phyloP scores from a whole-genome alignment of 2,113 vertebrate species.

The Sterrhoptilus dennistouni region DNA sequence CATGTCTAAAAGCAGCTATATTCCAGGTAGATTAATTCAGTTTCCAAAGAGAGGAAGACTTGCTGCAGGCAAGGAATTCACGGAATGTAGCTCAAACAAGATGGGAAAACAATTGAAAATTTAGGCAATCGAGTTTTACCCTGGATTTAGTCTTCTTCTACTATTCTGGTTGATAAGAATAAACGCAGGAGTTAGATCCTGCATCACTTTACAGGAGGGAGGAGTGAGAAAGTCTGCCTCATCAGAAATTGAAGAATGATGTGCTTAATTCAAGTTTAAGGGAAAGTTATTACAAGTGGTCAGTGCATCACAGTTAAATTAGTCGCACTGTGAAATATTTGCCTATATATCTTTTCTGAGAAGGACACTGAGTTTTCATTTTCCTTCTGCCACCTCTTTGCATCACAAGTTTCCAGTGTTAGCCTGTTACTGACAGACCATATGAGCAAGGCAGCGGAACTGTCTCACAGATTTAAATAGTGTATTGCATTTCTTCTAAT shows the following conservation, averaged over 20 bases:
- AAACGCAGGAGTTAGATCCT: neutral
- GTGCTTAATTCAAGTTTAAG: neutral
- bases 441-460: neutral
- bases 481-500: neutral
- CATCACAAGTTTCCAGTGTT: neutral
- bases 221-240: neutral
- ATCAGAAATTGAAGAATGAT: neutral
- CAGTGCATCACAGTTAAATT: neutral
- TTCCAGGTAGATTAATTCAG: neutral
- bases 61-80: neutral
- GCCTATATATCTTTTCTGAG: neutral
- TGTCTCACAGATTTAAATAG: neutral
- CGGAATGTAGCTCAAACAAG: neutral
- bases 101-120: neutral
- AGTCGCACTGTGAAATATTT: neutral
- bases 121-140: neutral
- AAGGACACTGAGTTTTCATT: neutral
- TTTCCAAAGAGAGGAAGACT: neutral
- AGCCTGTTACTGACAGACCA: neutral
- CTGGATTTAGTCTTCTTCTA: neutral
- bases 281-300: neutral
- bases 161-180: neutral
- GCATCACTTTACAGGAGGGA: neutral
- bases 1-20: neutral
- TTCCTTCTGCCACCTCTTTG: slow-evolving; percentile 1